These are phyloP conservation scores for Neotragus pygmaeus DNA, from an alignment of 2,113 vertebrate genomes.

Conservation along the genomic window DNA sequence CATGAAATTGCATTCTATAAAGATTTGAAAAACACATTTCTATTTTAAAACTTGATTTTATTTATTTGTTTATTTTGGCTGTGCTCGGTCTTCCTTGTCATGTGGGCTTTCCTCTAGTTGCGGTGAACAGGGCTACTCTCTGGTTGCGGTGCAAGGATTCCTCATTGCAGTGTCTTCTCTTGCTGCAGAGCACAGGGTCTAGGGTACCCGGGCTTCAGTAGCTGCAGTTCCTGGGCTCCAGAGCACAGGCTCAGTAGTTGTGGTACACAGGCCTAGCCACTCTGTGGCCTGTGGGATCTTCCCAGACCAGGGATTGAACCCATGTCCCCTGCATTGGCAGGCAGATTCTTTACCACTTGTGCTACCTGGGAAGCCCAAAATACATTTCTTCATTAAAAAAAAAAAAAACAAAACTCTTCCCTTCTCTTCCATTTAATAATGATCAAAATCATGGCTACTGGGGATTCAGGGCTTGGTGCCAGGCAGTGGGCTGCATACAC, in stretches of 20 bases:
- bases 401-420: neutral
- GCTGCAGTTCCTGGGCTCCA: neutral
- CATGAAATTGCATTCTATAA: neutral
- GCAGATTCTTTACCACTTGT: neutral
- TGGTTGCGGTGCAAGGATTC: rapidly evolving
- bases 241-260: neutral
- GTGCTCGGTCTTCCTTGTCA: neutral
- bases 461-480: neutral
- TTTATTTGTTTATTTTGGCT: neutral
- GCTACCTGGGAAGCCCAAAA: neutral
- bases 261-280: neutral
- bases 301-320: neutral
- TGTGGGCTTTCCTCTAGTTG: neutral
- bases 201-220: neutral
- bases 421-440: neutral
- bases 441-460: neutral
- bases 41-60: neutral
- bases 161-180: neutral
- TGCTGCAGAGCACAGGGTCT: neutral
- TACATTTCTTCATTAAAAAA: neutral
- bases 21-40: neutral
- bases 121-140: neutral
- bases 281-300: neutral
- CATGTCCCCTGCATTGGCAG: neutral
- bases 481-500: neutral